Evolutionary conservation across 2,888 invertebrate species (phyloP), one percentile per base, ranked within the genome.

Genomic region (Carabus problematicus): DNA sequence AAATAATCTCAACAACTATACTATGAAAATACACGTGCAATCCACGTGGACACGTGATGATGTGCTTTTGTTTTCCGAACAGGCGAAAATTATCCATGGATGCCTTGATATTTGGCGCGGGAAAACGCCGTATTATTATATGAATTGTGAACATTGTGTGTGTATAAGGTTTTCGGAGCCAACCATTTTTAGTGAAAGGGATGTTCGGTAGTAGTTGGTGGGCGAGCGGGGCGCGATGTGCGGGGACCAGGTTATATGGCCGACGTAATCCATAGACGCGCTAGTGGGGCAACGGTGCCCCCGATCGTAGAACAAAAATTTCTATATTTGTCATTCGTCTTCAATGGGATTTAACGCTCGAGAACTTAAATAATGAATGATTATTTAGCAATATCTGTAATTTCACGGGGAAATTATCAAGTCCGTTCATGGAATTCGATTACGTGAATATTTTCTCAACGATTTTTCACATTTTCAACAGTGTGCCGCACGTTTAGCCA

Each of bases 151-250:
- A 72, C 72, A 72, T 73, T 70, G 82, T 81, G 81, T 82, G 81
- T 81, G n/a, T 82, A 82, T 82, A 82, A 82, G 82, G 81, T 80
- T 81, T 76, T n/a, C n/a, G 82, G 83, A 77, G 79, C 75, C 75
- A 83, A 82, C 83, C 83, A 83, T 81, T 82, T 76, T 77, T 73
- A 73, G 75, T 74, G 74, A 73, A 77, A 78, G 82, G 82, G 82
- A 80, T 79, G 82, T 79, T 76, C 76, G 78, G 76, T 75, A 69
- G 69, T 69, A 45, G 69, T 43, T 67, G 59, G 55, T 54, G 47
- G 55, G 60, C 55, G 54, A 69, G 52, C 43, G 69, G 55, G 40
- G 56, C 3, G 29, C 55, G 55, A 18, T 11, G 12, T 58, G 59
- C 49, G 67, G 59, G 69, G 69, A 55, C 52, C 45, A 40, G 14